Evolutionary conservation across 2,888 invertebrate species (phyloP).

Genomic region (Sinohyriopsis cumingii): DNA sequence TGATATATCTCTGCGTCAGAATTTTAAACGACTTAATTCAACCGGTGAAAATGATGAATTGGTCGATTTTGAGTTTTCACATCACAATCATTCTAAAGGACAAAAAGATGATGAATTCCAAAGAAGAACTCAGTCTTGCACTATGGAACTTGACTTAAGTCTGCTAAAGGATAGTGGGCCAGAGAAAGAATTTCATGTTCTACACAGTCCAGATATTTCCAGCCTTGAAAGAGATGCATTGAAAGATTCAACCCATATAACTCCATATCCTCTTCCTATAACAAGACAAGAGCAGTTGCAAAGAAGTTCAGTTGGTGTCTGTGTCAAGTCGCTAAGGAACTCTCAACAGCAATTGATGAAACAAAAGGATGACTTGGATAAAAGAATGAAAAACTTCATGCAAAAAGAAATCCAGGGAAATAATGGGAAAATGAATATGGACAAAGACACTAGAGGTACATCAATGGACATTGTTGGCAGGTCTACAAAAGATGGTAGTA

Average conservation of each 20-base stretch:
- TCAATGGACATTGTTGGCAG: no score
- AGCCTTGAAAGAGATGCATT: slow-evolving; percentile 61
- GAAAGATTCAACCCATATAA: slow-evolving; percentile 44
- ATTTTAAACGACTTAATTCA: slow-evolving; percentile 39
- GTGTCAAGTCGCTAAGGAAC: slow-evolving; percentile 37
- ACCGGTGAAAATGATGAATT: slow-evolving; percentile 40
- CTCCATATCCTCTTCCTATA: slow-evolving; percentile 22
- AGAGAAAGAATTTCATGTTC: slow-evolving; percentile 11
- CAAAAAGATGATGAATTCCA: slow-evolving; percentile 11
- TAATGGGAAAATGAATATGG: slow-evolving; percentile 2
- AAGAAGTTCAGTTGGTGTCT: slow-evolving; percentile 48
- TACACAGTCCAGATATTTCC: slow-evolving; percentile 48
- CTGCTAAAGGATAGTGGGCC: not conserved
- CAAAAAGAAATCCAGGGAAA: slow-evolving; percentile 17
- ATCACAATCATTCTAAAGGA: no score
- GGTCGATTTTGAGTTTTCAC: not conserved
- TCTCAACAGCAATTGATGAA: slow-evolving; percentile 48
- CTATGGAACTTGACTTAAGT: slow-evolving; percentile 24
- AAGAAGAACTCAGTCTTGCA: slow-evolving; percentile 41
- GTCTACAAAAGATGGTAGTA: no score
- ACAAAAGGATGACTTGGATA: slow-evolving; percentile 46
- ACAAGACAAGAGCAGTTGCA: slow-evolving; percentile 29
- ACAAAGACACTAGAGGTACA: not conserved
- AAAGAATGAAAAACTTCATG: slow-evolving; percentile 42
- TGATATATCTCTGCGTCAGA: slow-evolving; percentile 20